Evolutionary conservation across 1,140 invertebrate species (phyloP).

Genomic region (Drosophila gunungcola): DNA sequence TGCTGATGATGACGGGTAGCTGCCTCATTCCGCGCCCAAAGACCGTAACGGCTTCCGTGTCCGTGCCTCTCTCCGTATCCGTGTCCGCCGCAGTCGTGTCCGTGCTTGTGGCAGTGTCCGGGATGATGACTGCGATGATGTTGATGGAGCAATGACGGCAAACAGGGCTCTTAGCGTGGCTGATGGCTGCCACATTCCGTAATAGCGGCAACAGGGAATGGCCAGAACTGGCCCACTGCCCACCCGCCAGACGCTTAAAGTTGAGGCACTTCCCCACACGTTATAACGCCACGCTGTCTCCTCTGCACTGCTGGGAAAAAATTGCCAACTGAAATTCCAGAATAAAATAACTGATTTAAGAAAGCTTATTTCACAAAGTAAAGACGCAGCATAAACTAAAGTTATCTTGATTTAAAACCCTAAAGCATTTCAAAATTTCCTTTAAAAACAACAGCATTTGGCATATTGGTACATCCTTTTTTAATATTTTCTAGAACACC

Average conservation of each 20-base stretch:
- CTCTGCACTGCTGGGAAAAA: neutral
- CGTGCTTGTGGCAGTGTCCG: constrained; percentile 20
- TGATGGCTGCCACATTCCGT: constrained; percentile 76
- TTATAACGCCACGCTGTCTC: constrained; percentile 23
- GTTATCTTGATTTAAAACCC: too few species aligned
- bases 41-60: constrained; percentile 48
- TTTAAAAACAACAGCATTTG: too few species aligned
- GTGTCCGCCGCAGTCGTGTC: constrained; percentile 9
- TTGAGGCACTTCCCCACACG: constrained; percentile 55
- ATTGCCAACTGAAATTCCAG: neutral
- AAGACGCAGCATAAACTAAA: too few species aligned
- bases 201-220: constrained; percentile 70
- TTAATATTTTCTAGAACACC: too few species aligned
- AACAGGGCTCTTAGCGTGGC: constrained; percentile 73
- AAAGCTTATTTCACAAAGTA: neutral
- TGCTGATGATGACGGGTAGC: constrained; percentile 36
- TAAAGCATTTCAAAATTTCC: too few species aligned
- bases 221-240: constrained; percentile 17
- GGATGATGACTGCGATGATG: constrained; percentile 54
- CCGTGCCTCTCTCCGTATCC: constrained; percentile 11
- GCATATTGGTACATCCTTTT: too few species aligned
- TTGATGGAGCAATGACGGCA: constrained; percentile 64
- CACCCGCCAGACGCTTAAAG: constrained; percentile 39
- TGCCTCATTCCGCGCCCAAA: neutral
- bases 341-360: neutral